phyloP scores from a whole-genome alignment of 2,797 vertebrate species.

The Cirrhinus molitorella region DNA sequence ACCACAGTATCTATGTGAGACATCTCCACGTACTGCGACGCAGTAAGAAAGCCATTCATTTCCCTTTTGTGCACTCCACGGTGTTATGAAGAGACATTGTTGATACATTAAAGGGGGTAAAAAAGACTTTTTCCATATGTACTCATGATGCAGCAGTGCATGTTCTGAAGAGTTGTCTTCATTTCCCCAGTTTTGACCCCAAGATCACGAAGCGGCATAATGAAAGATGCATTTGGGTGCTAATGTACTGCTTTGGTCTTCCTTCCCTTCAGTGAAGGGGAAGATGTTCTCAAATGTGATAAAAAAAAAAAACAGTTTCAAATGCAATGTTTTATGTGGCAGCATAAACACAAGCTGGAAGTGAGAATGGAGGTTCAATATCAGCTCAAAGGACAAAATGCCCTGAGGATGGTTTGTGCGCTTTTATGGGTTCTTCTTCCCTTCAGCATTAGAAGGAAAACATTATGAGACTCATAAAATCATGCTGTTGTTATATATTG shows the following conservation, averaged over 20 bases:
- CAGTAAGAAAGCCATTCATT: constrained; percentile 67
- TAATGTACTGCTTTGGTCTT: constrained; percentile 17
- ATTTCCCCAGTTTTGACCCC: constrained; percentile 34
- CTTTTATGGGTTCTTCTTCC: constrained; percentile 73
- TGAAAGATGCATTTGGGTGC: constrained; percentile 60
- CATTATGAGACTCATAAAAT: constrained; percentile 80
- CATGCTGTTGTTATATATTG: constrained; percentile 67
- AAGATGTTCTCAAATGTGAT: neutral
- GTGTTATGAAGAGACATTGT: constrained; percentile 55
- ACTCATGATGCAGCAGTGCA: constrained; percentile 18
- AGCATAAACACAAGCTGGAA: constrained; percentile 71
- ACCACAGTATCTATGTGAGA: constrained; percentile 71
- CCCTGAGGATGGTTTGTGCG: constrained; percentile 72
- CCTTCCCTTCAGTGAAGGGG: neutral
- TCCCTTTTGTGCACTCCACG: constrained; percentile 66
- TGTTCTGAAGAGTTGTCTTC: constrained; percentile 48
- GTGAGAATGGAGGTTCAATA: constrained; percentile 69
- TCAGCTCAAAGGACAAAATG: constrained; percentile 57
- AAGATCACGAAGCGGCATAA: constrained; percentile 59
- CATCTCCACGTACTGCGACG: constrained; percentile 68
- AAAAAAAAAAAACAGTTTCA: neutral
- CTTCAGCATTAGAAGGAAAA: constrained; percentile 76
- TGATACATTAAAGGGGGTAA: constrained; percentile 1
- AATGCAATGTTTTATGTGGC: constrained; percentile 59
- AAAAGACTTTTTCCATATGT: neutral